These are phyloP conservation scores for Chaenodraco wilsoni DNA, from an alignment of 2,797 vertebrate genomes.

Conservation along the genomic window DNA sequence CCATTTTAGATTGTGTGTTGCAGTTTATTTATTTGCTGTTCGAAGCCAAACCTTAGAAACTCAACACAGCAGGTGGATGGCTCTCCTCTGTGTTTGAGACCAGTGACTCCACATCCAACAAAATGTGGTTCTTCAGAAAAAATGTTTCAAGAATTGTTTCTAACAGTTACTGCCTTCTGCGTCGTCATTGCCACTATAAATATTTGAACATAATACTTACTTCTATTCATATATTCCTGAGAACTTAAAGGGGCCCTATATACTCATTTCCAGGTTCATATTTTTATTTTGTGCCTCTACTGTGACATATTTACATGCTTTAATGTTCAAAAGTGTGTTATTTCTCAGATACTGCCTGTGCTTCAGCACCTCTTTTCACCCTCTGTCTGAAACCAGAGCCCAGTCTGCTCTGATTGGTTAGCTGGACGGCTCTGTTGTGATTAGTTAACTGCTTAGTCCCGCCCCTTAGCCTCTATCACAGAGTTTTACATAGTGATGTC, in stretches of 20 bases:
- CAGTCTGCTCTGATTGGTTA: too few relatives aligned
- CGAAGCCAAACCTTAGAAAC: not conserved
- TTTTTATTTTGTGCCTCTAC: too few relatives aligned
- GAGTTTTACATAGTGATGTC: too few relatives aligned
- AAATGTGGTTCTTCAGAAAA: not conserved
- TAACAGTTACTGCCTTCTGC: slow-evolving; percentile 4
- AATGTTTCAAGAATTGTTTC: slow-evolving; percentile 3
- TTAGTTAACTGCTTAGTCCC: too few relatives aligned
- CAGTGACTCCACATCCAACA: slow-evolving; percentile 18
- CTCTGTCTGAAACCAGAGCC: too few relatives aligned
- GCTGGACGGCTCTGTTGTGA: too few relatives aligned
- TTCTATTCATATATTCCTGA: not conserved
- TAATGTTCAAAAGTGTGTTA: too few relatives aligned
- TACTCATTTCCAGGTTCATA: too few relatives aligned
- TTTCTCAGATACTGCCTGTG: too few relatives aligned
- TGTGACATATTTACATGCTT: too few relatives aligned
- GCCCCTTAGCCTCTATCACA: too few relatives aligned
- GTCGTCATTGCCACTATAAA: not conserved
- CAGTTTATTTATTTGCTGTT: not conserved
- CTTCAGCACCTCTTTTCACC: too few relatives aligned
- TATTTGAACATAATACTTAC: slow-evolving; percentile 4
- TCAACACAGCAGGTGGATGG: slow-evolving; percentile 16
- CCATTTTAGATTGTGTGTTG: not conserved
- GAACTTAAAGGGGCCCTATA: not conserved
- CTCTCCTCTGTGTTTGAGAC: slow-evolving; percentile 15